Base-by-base conservation (phyloP, 92 coral and sea anemone genomes). In the Phymanthus crucifer region DNA sequence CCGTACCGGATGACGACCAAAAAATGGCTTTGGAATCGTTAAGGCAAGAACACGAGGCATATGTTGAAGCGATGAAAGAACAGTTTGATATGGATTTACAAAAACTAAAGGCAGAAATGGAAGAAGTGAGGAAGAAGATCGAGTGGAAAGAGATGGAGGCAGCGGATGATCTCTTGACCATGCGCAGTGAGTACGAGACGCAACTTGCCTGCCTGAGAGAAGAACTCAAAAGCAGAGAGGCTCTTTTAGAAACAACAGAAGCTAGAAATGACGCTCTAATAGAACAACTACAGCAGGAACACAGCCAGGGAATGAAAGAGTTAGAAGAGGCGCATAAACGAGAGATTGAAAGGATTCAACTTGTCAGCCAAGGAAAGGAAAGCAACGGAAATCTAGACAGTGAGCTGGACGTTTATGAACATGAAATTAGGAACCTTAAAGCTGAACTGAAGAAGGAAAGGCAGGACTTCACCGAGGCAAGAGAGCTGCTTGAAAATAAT, bases 131-230 rank as follows among this genome's bases (percentile, higher is more conserved):
- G 17, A 71, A 68, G 34, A 80, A 91, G 16, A 77, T 80, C 32
- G 69, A 74, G n/a, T 80, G 54, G 3, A 84, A 73, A 8, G 88
- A 89, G 54, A 72, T 57, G 35, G 87, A 79, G 65, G 84, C 85
- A 79, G 86, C 89, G 34, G 85, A 79, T 54, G 95, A 89, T 73
- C 23, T 87, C 40, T 24, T 79, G 82, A 75, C 76, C 32, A 84
- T 93, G 98, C 91, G 83, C 33, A 68, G 78, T 71, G 94, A 88
- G 65, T 91, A 74, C 83, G 94, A 88, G 76, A 64, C 80, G 10
- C 91, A 89, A 40, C 33, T 92, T 32, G 84, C 78, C 17, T 84
- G 84, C 21, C 77, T 84, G 33, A 82, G 79, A 67, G 72, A 73
- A 33, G 87, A 74, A 71, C 78, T 89, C 79, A 89, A 78, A 35